These are phyloP conservation scores for Odontamblyopus rebecca DNA, from an alignment of 2,797 vertebrate genomes.

Conservation along the genomic window DNA sequence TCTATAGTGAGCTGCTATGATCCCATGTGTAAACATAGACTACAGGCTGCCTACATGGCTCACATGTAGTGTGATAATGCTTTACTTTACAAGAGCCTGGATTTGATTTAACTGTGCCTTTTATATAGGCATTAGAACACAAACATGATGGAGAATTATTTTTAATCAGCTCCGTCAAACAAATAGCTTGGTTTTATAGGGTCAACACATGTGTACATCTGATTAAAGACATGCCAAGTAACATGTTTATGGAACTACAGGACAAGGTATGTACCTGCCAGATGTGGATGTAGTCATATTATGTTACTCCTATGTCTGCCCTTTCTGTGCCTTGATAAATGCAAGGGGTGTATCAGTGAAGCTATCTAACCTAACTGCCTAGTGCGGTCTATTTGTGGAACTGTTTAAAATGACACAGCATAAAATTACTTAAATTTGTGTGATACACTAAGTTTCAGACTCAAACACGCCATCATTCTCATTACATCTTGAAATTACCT, in stretches of 20 bases:
- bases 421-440: not conserved
- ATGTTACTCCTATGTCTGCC: not conserved
- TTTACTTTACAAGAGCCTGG: not conserved
- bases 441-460: not conserved
- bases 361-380: not conserved
- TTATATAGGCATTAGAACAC: constrained; percentile 29
- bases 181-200: constrained; percentile 19
- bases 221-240: not conserved
- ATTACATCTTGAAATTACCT: not conserved
- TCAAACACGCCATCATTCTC: not conserved
- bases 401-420: not conserved
- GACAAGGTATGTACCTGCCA: not conserved
- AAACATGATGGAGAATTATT: constrained; percentile 31
- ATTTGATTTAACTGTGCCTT: constrained; percentile 17
- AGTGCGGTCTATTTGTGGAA: not conserved
- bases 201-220: not conserved
- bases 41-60: not conserved
- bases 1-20: constrained; percentile 13
- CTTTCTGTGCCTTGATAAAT: not conserved
- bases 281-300: not conserved
- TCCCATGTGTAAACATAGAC: constrained; percentile 19
- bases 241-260: not conserved
- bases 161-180: constrained; percentile 30
- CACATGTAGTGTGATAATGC: constrained; percentile 7
- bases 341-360: not conserved